Conservation (phyloP, 2,888 invertebrate species). For the Mechanitis messenoides region DNA sequence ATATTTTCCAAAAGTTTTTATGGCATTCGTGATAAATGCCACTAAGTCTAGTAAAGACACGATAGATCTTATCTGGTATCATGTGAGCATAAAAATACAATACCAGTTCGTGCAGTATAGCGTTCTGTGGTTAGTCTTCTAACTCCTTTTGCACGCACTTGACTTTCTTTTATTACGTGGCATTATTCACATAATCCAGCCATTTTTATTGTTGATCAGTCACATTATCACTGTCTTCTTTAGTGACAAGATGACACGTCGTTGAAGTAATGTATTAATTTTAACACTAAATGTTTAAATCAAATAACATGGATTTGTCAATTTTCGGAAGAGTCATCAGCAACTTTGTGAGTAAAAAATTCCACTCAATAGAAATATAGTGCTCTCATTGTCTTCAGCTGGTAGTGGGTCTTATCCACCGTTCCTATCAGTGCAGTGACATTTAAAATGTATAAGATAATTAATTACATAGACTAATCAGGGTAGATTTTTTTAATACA, state of each 20-base stretch:
- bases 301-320: conserved; percentile 54
- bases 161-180: conserved; percentile 35
- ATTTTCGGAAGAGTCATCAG: conserved; percentile 61
- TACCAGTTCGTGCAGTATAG: conserved; percentile 37
- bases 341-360: conserved; percentile 60
- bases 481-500: too few species aligned
- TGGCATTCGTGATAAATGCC: conserved; percentile 53
- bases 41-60: conserved; percentile 45
- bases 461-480: too few species aligned
- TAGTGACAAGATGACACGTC: not conserved
- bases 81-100: conserved; percentile 58
- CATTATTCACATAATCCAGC: conserved; percentile 23
- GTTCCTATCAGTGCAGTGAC: too few species aligned
- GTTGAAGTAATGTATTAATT: not conserved
- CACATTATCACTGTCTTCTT: conserved; percentile 12
- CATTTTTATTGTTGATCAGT: conserved; percentile 19
- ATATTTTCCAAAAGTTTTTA: conserved; percentile 42
- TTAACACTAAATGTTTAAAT: conserved; percentile 5
- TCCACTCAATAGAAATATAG: not conserved
- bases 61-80: conserved; percentile 50
- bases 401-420: too few species aligned
- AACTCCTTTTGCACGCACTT: conserved; percentile 58
- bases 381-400: too few species aligned
- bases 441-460: too few species aligned
- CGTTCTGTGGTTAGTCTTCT: conserved; percentile 51